These are phyloP conservation scores for Plebejus anna DNA, from an alignment of 2,888 invertebrate genomes.

Conservation along the genomic window DNA sequence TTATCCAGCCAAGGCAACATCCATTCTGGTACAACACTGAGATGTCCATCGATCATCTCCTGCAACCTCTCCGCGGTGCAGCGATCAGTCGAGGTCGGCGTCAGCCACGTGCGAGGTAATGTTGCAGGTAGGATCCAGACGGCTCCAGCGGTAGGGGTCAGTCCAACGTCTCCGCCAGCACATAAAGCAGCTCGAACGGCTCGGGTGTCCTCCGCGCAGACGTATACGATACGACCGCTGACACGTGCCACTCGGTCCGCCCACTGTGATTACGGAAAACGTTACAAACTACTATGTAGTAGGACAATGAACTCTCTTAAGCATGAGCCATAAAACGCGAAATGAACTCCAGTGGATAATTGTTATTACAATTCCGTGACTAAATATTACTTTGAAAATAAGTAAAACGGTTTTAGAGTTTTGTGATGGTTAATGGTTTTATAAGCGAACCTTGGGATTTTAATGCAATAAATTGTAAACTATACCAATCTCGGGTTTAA, in stretches of 20 bases:
- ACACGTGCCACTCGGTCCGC: slow-evolving; percentile 46
- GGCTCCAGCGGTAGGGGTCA: slow-evolving; percentile 85
- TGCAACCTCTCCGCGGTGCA: slow-evolving; percentile 55
- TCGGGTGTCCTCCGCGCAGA: slow-evolving; percentile 87
- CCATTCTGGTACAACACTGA: slow-evolving; percentile 55
- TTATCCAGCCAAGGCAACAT: slow-evolving; percentile 45
- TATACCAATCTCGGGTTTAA: not conserved
- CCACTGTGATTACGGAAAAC: slow-evolving; percentile 49
- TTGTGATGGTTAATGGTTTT: not conserved
- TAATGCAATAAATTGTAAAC: not conserved
- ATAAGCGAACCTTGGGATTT: not conserved
- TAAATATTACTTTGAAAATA: slow-evolving; percentile 10
- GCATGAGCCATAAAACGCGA: not conserved
- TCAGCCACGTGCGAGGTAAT: slow-evolving; percentile 83
- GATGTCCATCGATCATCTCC: slow-evolving; percentile 48
- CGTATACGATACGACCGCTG: slow-evolving; percentile 87
- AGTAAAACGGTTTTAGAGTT: not conserved
- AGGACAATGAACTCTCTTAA: slow-evolving; percentile 7
- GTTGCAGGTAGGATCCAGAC: slow-evolving; percentile 93
- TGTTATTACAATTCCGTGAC: slow-evolving; percentile 14
- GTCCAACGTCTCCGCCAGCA: slow-evolving; percentile 85
- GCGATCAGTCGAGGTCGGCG: slow-evolving; percentile 79
- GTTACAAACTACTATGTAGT: not conserved
- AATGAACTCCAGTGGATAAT: not conserved
- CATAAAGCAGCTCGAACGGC: slow-evolving; percentile 89